phyloP scores from a whole-genome alignment of 2,888 invertebrate genomes.

The Nesidiocoris tenuis region DNA sequence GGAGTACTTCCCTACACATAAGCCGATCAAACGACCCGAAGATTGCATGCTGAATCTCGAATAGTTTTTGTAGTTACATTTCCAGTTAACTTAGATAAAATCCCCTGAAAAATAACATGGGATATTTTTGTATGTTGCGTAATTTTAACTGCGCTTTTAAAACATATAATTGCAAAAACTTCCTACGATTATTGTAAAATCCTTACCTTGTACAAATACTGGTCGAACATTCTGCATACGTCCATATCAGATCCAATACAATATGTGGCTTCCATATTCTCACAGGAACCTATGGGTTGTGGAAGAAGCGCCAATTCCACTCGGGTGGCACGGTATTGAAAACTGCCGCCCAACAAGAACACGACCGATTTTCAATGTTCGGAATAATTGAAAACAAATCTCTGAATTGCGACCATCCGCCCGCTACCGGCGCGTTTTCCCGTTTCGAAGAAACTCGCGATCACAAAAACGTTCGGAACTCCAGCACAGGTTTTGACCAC shows the following conservation, averaged over 20 bases:
- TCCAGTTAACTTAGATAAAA: too few species aligned
- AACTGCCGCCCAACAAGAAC: slow-evolving; percentile 9
- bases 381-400: neutral
- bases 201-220: slow-evolving; percentile 65
- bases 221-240: slow-evolving; percentile 66
- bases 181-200: too few species aligned
- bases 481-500: neutral
- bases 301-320: slow-evolving; percentile 44
- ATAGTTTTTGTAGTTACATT: too few species aligned
- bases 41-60: too few species aligned
- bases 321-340: slow-evolving; percentile 17
- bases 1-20: too few species aligned
- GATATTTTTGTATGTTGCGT: too few species aligned
- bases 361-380: neutral
- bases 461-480: slow-evolving; percentile 3
- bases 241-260: slow-evolving; percentile 63
- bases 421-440: neutral
- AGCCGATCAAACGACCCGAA: too few species aligned
- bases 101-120: too few species aligned
- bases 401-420: neutral
- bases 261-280: slow-evolving; percentile 65
- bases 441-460: neutral
- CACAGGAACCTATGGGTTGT: slow-evolving; percentile 51
- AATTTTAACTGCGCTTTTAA: too few species aligned
- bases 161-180: too few species aligned